Evolutionary conservation across 2,797 vertebrate species (phyloP).

Genomic region (Stomatorhinus walkeri): DNA sequence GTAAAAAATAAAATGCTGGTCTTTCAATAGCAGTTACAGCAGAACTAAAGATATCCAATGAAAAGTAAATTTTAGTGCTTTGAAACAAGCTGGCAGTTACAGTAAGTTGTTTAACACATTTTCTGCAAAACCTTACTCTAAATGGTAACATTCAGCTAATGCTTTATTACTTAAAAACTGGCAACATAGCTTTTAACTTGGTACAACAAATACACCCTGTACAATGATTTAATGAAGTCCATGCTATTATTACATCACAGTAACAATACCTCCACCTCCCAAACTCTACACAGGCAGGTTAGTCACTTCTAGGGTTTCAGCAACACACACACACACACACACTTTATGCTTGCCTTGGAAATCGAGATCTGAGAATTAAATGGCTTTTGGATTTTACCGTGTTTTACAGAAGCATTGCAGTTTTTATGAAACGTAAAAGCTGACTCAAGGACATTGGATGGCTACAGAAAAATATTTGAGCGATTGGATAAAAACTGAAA

Average conservation of each 20-base stretch:
- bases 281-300: not conserved
- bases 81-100: not conserved
- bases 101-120: not conserved
- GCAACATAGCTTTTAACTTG: not conserved
- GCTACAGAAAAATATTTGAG: not conserved
- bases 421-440: not conserved
- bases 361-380: not conserved
- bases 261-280: not conserved
- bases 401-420: not conserved
- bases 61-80: not conserved
- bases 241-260: not conserved
- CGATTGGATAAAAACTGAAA: not conserved
- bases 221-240: not conserved
- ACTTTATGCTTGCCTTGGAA: not conserved
- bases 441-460: not conserved
- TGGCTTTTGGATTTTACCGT: not conserved
- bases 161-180: not conserved
- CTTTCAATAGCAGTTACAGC: not conserved
- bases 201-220: not conserved
- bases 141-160: not conserved
- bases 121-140: not conserved
- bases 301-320: not conserved
- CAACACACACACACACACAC: not conserved
- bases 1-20: not conserved
- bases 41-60: not conserved